Evolutionary conservation across 2,113 vertebrate species (phyloP).

Genomic region (Triplophysa dalaica): DNA sequence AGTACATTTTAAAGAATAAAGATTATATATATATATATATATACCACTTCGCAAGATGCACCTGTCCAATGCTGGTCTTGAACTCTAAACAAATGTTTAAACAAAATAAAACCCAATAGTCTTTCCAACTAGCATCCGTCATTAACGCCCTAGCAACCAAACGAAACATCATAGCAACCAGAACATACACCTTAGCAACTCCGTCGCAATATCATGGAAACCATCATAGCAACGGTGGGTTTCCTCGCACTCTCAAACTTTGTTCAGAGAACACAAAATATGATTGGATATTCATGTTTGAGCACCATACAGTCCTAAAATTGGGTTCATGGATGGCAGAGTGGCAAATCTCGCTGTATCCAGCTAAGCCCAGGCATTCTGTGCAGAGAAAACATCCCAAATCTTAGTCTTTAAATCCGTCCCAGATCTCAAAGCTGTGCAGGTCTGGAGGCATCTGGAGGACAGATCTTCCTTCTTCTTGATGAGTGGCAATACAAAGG

Average conservation of each 20-base stretch:
- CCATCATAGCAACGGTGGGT: neutral
- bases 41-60: no score
- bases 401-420: constrained; percentile 8
- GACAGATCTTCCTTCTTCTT: constrained; percentile 33
- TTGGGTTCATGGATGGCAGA: neutral
- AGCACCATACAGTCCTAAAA: neutral
- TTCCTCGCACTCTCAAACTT: neutral
- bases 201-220: neutral
- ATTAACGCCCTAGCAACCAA: neutral
- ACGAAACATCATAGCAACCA: neutral
- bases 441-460: neutral
- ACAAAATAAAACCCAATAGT: no score
- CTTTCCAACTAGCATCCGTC: no score
- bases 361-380: constrained; percentile 11
- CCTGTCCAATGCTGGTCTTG: no score
- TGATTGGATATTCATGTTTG: neutral
- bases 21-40: no score
- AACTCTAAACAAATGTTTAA: no score
- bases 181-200: neutral
- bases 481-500: constrained; percentile 34
- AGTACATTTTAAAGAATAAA: no score
- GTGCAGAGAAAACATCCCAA: constrained; percentile 13
- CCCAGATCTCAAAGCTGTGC: constrained; percentile 1
- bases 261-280: neutral
- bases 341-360: neutral